phyloP scores from a whole-genome alignment of 2,113 vertebrate genomes.

The Leptocoma aspasia region DNA sequence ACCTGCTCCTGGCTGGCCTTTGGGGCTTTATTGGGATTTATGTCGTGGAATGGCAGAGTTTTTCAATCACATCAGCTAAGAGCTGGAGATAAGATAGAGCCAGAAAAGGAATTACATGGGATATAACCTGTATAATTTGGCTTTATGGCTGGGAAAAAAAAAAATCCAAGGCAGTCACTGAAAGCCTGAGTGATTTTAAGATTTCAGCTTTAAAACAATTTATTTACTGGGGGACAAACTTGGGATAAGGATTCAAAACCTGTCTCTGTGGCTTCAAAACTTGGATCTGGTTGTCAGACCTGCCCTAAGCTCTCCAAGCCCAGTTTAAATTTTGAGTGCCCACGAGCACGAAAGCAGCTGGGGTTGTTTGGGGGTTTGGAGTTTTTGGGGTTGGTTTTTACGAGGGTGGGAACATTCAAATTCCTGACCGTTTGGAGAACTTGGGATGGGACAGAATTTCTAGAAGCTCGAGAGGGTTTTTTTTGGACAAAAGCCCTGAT shows the following conservation, averaged over 20 bases:
- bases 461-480: not conserved
- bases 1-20: not conserved
- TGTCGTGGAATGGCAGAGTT: conserved; percentile 1
- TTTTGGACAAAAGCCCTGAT: not conserved
- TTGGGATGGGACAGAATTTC: not conserved
- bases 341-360: rapidly evolving
- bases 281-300: not conserved
- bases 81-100: conserved; percentile 26
- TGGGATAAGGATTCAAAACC: not conserved
- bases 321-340: not conserved
- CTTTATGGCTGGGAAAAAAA: not conserved
- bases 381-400: not conserved
- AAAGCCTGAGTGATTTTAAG: not conserved
- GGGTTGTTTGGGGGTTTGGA: not conserved
- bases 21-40: not conserved
- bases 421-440: not conserved
- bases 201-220: conserved; percentile 2
- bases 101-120: conserved; percentile 36
- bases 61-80: conserved; percentile 49
- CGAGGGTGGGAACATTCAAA: not conserved
- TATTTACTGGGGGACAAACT: not conserved
- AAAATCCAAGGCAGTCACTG: not conserved
- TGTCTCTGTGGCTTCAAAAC: not conserved
- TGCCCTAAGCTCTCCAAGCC: not conserved
- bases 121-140: conserved; percentile 28